phyloP scores from a whole-genome alignment of 2,113 vertebrate genomes.

The Rana temporaria region DNA sequence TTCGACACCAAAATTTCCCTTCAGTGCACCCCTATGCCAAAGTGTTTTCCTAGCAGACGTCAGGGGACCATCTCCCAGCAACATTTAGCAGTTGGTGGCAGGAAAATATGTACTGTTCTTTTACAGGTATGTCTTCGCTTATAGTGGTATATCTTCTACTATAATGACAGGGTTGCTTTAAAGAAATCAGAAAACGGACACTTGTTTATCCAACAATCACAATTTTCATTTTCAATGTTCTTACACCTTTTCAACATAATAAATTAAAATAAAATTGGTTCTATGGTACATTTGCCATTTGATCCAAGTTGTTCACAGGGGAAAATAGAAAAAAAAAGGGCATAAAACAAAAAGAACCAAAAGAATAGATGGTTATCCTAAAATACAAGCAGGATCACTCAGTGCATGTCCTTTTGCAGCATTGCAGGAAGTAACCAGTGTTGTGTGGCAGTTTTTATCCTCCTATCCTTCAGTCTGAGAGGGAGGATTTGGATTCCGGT shows the following conservation, averaged over 20 bases:
- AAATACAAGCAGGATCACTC: background rate
- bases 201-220: background rate
- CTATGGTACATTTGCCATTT: background rate
- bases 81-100: too few species aligned
- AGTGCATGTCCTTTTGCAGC: background rate
- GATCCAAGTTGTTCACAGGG: background rate
- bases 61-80: too few species aligned
- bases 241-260: background rate
- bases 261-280: conserved; percentile 23
- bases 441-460: background rate
- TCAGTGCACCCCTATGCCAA: too few species aligned
- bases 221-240: background rate
- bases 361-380: background rate
- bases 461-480: background rate
- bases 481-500: background rate
- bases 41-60: too few species aligned
- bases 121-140: too few species aligned
- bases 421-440: background rate
- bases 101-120: too few species aligned
- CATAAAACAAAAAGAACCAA: background rate
- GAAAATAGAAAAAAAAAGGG: background rate
- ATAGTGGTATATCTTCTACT: too few species aligned
- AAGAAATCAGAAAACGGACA: background rate
- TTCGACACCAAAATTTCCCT: too few species aligned
- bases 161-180: too few species aligned